A percentile compares a stretch with the other conserved stretches of the same genome.
Conservation (phyloP, 2,888 invertebrate species). For the Trilocha varians region DNA sequence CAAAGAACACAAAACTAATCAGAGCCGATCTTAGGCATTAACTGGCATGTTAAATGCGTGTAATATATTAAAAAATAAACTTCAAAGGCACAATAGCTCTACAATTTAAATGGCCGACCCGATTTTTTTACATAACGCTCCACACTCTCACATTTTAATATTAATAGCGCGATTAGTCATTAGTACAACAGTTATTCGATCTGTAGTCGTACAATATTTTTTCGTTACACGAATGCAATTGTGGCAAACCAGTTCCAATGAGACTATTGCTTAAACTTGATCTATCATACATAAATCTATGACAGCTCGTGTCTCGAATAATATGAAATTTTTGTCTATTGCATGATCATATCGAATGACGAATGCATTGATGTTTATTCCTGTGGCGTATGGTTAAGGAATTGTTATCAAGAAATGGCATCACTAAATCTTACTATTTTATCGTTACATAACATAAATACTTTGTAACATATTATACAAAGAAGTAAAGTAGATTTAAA, state of each 20-base stretch:
- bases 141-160: slow-evolving; percentile 1
- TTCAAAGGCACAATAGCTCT: no score
- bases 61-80: no score
- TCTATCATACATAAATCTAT: background rate
- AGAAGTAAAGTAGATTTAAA: no score
- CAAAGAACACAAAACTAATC: no score
- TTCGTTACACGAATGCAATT: background rate
- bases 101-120: background rate
- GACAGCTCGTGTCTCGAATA: background rate
- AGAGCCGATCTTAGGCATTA: no score
- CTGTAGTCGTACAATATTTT: slow-evolving; percentile 1
- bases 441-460: no score
- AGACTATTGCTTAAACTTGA: background rate
- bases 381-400: no score
- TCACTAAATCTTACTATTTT: no score
- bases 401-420: no score
- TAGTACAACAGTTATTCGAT: slow-evolving; percentile 2
- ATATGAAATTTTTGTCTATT: background rate
- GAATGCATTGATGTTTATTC: background rate
- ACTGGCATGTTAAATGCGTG: no score
- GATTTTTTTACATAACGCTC: background rate
- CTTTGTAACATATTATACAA: no score
- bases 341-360: background rate
- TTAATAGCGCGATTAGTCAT: slow-evolving; percentile 3
- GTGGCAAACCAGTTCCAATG: background rate